Base-by-base conservation (phyloP, 1,140 invertebrate genomes). In the Caenorhabditis elegans region DNA sequence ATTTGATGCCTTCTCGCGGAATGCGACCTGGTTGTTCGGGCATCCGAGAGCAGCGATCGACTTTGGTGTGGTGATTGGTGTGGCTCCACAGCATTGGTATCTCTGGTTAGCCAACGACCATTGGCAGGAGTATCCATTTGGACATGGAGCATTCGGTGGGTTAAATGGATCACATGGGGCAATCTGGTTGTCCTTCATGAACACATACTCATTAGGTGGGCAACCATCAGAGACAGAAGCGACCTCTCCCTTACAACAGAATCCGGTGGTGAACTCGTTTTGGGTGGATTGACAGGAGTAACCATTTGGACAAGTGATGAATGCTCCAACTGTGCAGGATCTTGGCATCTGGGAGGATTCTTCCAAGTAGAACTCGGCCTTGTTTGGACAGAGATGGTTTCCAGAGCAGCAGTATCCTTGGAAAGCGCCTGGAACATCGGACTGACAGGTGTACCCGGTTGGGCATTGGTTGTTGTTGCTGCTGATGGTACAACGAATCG, bases 111-210 rank as follows among this genome's bases (percentile, higher is more conserved):
- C 87, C 76, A 88, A 49, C 3, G 88, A 89, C 88, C 88, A 88
- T 51, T 88, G 87, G 75, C 87, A 88, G 24, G 87, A 88, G 60
- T 88, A 88, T 3, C 88, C 88, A 47, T 34, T 80, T 10, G 88
- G 87, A 77, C 87, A 88, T 22, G 87, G 87, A 26, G 87, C 88
- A 83, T 88, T 88, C 5, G 88, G 88, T 28, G 87, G 87, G 77
- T 88, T 88, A 85, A 88, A 88, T 28, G 87, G 87, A 82, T 88
- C 87, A 79, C 87, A 88, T 31, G 88, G 85, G 34, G 88, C 88
- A 70, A 89, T 88, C 76, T 88, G 87, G 31, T 86, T 85, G 53
- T 88, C 87, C 75, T 89, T 89, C 88, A 88, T 88, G 80, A 81
- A 89, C 19, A 89, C 87, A 31, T 82, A 88, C 60, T 88, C 87